phyloP scores from a whole-genome alignment of 2,797 vertebrate species.

The Pseudomugil gertrudae region DNA sequence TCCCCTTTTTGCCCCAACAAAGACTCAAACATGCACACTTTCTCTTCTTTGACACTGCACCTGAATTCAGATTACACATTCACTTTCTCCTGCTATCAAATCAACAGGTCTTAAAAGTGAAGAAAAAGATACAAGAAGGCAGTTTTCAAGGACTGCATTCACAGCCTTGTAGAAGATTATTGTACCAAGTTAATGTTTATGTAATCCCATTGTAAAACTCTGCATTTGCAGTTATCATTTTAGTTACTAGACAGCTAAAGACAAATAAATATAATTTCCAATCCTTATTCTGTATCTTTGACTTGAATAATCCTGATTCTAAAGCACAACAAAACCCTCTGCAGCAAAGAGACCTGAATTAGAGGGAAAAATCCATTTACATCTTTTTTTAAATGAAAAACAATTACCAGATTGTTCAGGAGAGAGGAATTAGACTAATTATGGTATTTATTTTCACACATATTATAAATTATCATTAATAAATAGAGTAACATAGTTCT shows the following conservation, averaged over 20 bases:
- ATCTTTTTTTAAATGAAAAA: neutral
- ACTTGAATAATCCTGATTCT: neutral
- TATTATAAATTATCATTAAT: no score
- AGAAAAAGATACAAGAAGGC: conserved; percentile 1
- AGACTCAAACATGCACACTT: conserved; percentile 49
- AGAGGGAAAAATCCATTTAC: no score
- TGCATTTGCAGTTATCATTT: neutral
- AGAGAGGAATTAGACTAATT: neutral
- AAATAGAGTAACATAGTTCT: no score
- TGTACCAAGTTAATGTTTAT: neutral
- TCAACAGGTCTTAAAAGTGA: neutral
- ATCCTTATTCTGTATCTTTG: neutral
- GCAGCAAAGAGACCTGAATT: neutral
- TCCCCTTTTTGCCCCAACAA: conserved; percentile 21
- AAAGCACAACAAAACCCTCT: neutral
- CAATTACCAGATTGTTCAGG: neutral
- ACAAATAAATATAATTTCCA: neutral
- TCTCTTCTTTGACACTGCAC: conserved; percentile 49
- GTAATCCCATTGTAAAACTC: conserved; percentile 5
- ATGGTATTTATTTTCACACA: neutral
- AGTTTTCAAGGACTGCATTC: conserved; percentile 1
- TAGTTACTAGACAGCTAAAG: neutral
- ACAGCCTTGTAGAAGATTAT: neutral
- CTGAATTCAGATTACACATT: conserved; percentile 62
- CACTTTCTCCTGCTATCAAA: conserved; percentile 37